Evolutionary conservation across 2,888 invertebrate species (phyloP).

Genomic region (Galerucella calmariensis): DNA sequence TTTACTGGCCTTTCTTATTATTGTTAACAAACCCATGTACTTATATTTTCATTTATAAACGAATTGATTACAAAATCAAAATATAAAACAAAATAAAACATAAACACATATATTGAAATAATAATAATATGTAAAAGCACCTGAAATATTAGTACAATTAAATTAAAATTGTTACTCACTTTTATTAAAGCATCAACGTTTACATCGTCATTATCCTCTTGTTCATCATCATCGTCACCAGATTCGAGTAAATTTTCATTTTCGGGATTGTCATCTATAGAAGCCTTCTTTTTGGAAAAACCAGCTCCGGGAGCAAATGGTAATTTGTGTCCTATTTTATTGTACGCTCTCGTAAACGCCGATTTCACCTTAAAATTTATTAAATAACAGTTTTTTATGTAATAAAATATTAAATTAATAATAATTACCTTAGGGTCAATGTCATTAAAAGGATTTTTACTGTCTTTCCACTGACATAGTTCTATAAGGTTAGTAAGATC

Average conservation of each 20-base stretch:
- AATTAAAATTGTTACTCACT: constrained; percentile 64
- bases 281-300: constrained; percentile 71
- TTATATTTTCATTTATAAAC: no score
- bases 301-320: constrained; percentile 79
- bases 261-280: constrained; percentile 60
- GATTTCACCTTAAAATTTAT: constrained; percentile 79
- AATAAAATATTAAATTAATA: background rate
- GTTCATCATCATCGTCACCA: constrained; percentile 56
- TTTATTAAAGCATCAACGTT: constrained; percentile 84
- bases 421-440: constrained; percentile 74
- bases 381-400: no score
- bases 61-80: no score
- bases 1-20: no score
- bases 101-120: no score
- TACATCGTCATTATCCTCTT: constrained; percentile 66
- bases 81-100: no score
- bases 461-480: constrained; percentile 84
- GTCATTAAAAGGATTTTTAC: constrained; percentile 78
- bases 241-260: constrained; percentile 63
- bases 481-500: constrained; percentile 92
- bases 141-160: no score
- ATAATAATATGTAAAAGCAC: no score
- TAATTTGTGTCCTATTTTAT: constrained; percentile 82
- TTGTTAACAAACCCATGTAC: no score
- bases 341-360: constrained; percentile 92